These are phyloP conservation scores for Mesorhabditis spiculigera DNA, from an alignment of 2,888 invertebrate species.

Conservation along the genomic window DNA sequence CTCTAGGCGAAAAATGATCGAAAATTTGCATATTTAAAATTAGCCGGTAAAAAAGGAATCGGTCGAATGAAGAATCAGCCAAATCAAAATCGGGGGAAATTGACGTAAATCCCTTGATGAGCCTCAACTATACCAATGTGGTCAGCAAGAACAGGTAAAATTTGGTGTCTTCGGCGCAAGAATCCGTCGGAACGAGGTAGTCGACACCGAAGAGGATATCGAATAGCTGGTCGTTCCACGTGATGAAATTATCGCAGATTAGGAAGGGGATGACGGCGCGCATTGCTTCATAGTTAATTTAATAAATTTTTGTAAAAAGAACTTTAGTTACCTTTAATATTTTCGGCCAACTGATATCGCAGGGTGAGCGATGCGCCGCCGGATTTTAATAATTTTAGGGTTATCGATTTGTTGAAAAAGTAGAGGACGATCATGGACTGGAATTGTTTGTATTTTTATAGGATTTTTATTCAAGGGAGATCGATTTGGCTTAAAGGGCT, in stretches of 20 bases:
- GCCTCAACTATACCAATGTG: neutral
- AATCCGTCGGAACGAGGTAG: neutral
- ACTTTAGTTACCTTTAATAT: conserved; percentile 1
- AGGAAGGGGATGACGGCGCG: neutral
- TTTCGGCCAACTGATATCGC: conserved; percentile 4
- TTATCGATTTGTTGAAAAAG: neutral
- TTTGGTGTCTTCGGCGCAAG: neutral
- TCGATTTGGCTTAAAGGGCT: no score
- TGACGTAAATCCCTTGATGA: neutral
- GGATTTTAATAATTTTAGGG: neutral
- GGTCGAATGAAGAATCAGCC: no score
- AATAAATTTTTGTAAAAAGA: no score
- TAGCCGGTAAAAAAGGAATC: no score
- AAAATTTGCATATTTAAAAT: no score
- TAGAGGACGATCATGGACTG: neutral
- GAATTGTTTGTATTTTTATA: neutral
- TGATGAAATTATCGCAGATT: neutral
- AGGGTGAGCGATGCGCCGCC: neutral
- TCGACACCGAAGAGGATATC: conserved; percentile 1
- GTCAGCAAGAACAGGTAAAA: neutral
- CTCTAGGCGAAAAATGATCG: no score
- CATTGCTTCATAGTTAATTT: neutral
- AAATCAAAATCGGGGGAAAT: neutral
- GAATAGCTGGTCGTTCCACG: conserved; percentile 3
- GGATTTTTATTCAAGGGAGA: no score